These are phyloP conservation scores for Caenorhabditis tropicalis DNA, from an alignment of 1,140 invertebrate genomes.

Conservation along the genomic window DNA sequence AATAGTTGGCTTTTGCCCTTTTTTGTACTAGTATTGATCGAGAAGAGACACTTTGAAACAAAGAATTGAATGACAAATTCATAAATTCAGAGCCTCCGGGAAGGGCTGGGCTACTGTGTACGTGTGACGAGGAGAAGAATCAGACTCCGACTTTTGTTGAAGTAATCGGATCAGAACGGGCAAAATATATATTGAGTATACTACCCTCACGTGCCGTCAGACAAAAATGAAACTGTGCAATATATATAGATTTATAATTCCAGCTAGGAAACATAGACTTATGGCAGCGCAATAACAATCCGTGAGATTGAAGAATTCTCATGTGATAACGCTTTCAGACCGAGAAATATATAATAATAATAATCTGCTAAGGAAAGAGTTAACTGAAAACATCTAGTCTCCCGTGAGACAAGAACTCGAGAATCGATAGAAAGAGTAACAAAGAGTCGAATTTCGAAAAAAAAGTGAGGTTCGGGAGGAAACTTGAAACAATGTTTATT, in stretches of 20 bases:
- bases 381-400: background rate
- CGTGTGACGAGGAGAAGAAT: background rate
- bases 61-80: background rate
- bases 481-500: slow-evolving; percentile 27
- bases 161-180: slow-evolving; percentile 38
- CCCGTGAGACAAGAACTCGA: background rate
- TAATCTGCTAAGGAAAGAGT: background rate
- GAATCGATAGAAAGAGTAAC: background rate
- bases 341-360: background rate
- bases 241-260: background rate
- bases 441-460: slow-evolving; percentile 3
- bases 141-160: slow-evolving; percentile 39
- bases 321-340: background rate
- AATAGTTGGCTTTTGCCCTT: no score
- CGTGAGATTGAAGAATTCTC: background rate
- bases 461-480: background rate
- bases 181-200: background rate
- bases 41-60: background rate
- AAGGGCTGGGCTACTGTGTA: slow-evolving; percentile 5
- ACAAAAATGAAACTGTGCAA: background rate
- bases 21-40: no score
- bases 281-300: no score
- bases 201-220: background rate
- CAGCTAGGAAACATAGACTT: no score
- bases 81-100: background rate